phyloP scores from a whole-genome alignment of 1,140 invertebrate species.

The Meloidogyne chitwoodi region DNA sequence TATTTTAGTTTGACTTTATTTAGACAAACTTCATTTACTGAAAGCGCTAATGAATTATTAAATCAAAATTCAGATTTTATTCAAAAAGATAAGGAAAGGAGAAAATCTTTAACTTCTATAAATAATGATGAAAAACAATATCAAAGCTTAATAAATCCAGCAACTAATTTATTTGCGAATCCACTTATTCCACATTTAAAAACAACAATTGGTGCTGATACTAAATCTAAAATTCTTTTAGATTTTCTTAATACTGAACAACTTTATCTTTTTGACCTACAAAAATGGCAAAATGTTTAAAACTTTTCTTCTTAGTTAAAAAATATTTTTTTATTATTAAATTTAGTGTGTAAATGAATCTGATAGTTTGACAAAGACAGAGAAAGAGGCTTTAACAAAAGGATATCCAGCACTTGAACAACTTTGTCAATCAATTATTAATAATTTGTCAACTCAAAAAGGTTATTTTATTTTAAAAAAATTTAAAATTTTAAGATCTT shows the following conservation, averaged over 20 bases:
- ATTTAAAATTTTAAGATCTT: background rate
- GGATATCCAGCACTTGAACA: conserved; percentile 30
- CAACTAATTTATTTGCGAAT: background rate
- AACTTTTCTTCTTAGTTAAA: background rate
- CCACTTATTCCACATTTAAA: background rate
- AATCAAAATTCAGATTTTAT: background rate
- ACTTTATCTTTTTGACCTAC: conserved; percentile 41
- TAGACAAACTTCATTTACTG: conserved; percentile 4
- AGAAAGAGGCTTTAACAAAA: conserved; percentile 43
- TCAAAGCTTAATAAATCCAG: background rate
- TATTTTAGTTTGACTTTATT: background rate
- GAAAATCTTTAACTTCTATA: background rate
- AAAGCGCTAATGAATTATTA: background rate
- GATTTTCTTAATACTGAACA: conserved; percentile 48
- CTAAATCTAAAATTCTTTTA: conserved; percentile 41
- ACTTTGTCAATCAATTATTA: conserved; percentile 32
- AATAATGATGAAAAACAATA: background rate
- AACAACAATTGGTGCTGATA: background rate
- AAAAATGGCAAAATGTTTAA: conserved; percentile 39
- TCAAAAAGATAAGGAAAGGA: background rate
- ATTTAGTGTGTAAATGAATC: conserved; percentile 38
- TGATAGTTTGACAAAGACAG: conserved; percentile 25
- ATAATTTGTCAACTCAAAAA: conserved; percentile 18
- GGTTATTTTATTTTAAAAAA: conserved; percentile 1
- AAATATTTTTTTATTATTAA: background rate